Evolutionary conservation across 2,797 vertebrate species (phyloP), one percentile per base, ranked within the genome.

Genomic region (Alectoris magna): DNA sequence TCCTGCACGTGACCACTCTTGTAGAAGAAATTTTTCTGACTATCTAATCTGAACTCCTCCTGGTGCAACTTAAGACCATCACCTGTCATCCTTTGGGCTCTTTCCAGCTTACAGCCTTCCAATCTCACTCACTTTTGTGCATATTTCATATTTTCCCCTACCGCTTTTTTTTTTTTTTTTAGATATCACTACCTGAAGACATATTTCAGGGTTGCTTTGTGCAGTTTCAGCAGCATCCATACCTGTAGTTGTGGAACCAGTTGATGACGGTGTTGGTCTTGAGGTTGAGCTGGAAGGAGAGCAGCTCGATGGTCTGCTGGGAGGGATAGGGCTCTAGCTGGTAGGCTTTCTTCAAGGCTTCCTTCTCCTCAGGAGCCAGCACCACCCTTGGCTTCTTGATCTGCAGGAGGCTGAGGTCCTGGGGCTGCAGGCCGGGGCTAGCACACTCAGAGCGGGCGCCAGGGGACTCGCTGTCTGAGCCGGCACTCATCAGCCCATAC

Each of bases 161-260:
- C 1, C 6, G 6, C 2, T 48, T 51, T 46, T 31, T 38, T 44
- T 14, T 74, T n/a, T 31, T 38, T 39, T 15, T 74, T 87, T n/a
- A 60, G 24, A 60, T 15, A 27, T 41, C 7, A 11, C 27, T 66
- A 55, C 78, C 39, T 51, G 27, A 38, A 77, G 60, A 51, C 29
- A 73, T 49, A 31, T 71, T 74, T 66, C 48, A 31, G 17, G 41
- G 41, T 31, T 8, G 27, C 12, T 66, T 41, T 29, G 29, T 55
- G 31, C 17, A 55, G 36, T n/a, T 29, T 55, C 0, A 24, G 36
- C 43, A 56, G 19, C 0, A 0, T 9, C 43, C 2, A 0, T 94
- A 98, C 99, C 99, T 99, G 98, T 99, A 99, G 97, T 99, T 99
- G 97, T 99, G 99, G 97, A 99, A 99, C 99, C 99, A 99, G 97